These are phyloP conservation scores for Heteromyza rotundicornis DNA, from an alignment of 2,888 invertebrate species.

Conservation along the genomic window DNA sequence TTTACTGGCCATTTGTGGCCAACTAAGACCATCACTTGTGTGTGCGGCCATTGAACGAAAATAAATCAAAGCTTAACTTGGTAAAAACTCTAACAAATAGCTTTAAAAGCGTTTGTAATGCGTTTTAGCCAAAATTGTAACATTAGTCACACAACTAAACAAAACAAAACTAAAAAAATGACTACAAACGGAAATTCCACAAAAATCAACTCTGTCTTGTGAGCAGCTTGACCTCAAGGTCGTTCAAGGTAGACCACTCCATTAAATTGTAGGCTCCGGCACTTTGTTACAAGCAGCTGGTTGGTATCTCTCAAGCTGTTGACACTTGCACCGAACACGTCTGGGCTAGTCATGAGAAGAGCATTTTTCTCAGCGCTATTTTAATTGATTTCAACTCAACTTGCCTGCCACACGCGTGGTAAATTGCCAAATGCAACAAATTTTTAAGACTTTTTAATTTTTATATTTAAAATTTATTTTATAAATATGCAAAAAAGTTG, in stretches of 20 bases:
- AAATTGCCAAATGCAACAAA: neutral
- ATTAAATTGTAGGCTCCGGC: constrained; percentile 21
- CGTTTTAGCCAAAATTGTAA: no score
- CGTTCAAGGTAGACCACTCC: constrained; percentile 24
- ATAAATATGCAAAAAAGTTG: constrained; percentile 11
- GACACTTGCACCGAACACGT: neutral
- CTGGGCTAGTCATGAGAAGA: neutral
- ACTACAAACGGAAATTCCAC: no score
- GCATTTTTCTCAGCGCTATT: neutral
- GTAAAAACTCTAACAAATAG: no score
- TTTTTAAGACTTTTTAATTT: neutral
- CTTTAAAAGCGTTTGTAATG: no score
- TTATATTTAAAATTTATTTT: constrained; percentile 1
- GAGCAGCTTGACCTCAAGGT: constrained; percentile 21
- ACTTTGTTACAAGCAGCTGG: neutral
- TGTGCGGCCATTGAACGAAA: no score
- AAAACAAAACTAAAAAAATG: no score
- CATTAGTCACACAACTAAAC: no score
- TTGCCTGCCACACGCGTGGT: neutral
- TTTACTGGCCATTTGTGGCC: no score
- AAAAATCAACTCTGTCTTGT: no score
- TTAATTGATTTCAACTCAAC: neutral
- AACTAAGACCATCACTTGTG: no score
- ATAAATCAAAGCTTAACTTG: no score
- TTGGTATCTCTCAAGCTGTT: neutral